Base-by-base conservation (phyloP, 2,888 invertebrate genomes). In the Andrena trimmerana region DNA sequence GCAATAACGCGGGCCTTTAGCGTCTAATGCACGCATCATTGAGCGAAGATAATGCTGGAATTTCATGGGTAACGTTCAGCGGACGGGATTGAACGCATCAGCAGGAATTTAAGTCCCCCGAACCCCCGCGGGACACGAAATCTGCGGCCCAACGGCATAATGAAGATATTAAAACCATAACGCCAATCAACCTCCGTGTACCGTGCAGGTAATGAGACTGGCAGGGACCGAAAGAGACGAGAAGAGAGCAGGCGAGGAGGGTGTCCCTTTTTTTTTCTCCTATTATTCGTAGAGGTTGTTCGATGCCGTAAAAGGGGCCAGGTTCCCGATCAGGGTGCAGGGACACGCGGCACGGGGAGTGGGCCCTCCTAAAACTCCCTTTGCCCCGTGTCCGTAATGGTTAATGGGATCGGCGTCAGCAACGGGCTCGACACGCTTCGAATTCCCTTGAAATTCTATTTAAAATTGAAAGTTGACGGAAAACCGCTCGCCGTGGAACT, bases 361-460 rank as follows among this genome's bases (percentile, higher is more conserved):
- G 77, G 84, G 48, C 65, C 59, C 81, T 72, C 68, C 74, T 66
- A 78, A 81, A 75, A 78, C 80, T 78, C 60, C 48, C 75, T 50
- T 33, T 20, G 62, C 36, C 54, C 20, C 50, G 60, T 33, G 57
- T 48, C 52, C 60, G 67, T 42, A 60, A 75, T 88, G 80, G 91
- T 91, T 91, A 91, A 91, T 91, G 90, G 91, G 90, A 85, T 81
- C 85, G 33, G 83, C 52, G 62, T 75, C 62, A 75, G 68, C 36
- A 33, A 69, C 62, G 68, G 70, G 24, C 31, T 36, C 29, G 2
- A 31, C 31, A 16, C 29, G 42, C 16, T 27, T 20, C 63, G 42
- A 42, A 48, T 48, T 52, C 42, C 27, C 27, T 63, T 29, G 24
- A 20, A 59, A 29, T 48, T 27, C 27, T 27, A 24, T 42, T 65